Base-by-base conservation (phyloP, 2,113 vertebrate genomes). In the Cynoglossus semilaevis region DNA sequence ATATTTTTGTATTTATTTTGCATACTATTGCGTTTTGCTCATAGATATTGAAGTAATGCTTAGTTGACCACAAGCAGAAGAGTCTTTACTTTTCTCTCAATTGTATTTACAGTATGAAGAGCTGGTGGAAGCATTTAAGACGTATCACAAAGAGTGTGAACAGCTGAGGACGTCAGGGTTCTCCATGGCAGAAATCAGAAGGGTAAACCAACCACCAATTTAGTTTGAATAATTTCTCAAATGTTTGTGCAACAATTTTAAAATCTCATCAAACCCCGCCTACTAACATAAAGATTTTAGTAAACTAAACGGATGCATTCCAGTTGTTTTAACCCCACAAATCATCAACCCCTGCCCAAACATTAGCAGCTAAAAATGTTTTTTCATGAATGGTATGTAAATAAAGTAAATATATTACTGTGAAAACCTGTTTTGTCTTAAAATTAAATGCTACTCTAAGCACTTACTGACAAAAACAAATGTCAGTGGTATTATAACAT, bases 101-200 rank as follows among this genome's bases (percentile, higher is more conserved):
- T 0, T 72, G 3, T 58, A 50, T 87, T 84, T 47, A 4, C 65
- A 99, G 97, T 98, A 97, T 88, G 96, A 96, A 90, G 97, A 98
- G 67, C 83, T 97, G 69, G 95, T 99, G 85, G 96, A 95, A 79
- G 88, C 88, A 51, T 99, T 99, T 86, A 99, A 98, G 90, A 91
- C 80, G 14, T 90, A 94, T 43, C 97, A 99, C 82, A 99, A 97
- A 85, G 94, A 98, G 78, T 94, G 94, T 17, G 96, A 98, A 51
- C 94, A 96, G 55, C 92, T 99, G 58, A 97, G 92, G 86, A 92
- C 89, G 42, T 98, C 94, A 45, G 95, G 94, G 52, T 95, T 97
- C 77, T 98, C 96, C 70, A 94, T 94, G 15, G 92, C 95, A 76
- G 96, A 99, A 86, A 99, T 99, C 79, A 91, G 95, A 89, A 92